These are phyloP conservation scores for Dysidea cf. avara DNA, from an alignment of 37 sponge, comb jelly and placozoan genomes.

Conservation along the genomic window DNA sequence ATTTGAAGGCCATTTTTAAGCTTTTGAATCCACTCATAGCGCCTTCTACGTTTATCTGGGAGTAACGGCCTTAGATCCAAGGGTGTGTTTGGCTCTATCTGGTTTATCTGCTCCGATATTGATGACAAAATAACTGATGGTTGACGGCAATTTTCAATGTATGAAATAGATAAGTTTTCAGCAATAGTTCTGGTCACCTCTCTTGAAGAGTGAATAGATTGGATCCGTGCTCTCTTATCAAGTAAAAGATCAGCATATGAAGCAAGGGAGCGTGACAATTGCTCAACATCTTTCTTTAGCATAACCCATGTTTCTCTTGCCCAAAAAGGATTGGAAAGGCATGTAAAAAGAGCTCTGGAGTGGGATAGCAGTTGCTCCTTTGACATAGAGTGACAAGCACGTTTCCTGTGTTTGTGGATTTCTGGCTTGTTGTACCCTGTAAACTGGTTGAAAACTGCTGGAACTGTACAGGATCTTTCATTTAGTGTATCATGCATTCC, in stretches of 20 bases:
- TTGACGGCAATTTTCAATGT: no score
- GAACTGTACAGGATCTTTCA: conserved; percentile 5
- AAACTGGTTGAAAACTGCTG: conserved; percentile 10
- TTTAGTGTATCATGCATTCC: conserved; percentile 30
- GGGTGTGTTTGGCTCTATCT: no score
- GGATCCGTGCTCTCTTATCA: conserved; percentile 29
- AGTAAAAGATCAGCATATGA: conserved; percentile 34
- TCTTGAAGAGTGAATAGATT: conserved; percentile 15
- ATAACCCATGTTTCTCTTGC: conserved; percentile 5
- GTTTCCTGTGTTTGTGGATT: conserved; percentile 23
- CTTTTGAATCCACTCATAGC: conserved; percentile 20
- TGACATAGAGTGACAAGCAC: conserved; percentile 14
- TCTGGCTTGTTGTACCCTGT: conserved; percentile 23
- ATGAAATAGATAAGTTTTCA: no score
- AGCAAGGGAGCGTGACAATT: conserved; percentile 26
- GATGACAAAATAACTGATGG: no score
- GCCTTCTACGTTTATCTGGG: conserved; percentile 12
- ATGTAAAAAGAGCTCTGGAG: conserved; percentile 26
- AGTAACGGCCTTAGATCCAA: background rate
- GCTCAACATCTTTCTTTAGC: conserved; percentile 14
- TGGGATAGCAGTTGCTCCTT: conserved; percentile 21
- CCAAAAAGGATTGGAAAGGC: conserved; percentile 19
- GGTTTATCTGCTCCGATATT: no score
- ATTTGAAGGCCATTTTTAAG: conserved; percentile 32
- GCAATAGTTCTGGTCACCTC: conserved; percentile 11